Evolutionary conservation across 1,140 invertebrate species (phyloP).

Genomic region (Aphelenchoides besseyi): DNA sequence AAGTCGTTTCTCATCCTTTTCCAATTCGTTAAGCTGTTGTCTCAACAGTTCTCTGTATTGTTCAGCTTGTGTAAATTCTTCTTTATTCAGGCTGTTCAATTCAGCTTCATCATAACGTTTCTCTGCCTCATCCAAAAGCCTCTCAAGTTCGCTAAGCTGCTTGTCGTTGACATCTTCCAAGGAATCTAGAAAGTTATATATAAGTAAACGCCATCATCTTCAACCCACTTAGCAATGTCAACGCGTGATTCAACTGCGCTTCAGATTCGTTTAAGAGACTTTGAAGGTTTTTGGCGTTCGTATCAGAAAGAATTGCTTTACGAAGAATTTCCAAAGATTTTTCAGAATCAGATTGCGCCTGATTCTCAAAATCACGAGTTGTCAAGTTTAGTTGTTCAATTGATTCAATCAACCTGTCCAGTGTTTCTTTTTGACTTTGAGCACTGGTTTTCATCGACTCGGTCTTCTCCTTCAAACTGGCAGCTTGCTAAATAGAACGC

Average conservation of each 20-base stretch:
- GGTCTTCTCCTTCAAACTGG: slow-evolving; percentile 33
- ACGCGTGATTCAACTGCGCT: slow-evolving; percentile 31
- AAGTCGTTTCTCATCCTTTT: slow-evolving; percentile 17
- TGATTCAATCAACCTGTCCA: slow-evolving; percentile 24
- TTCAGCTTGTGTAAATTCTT: not conserved
- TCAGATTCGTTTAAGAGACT: slow-evolving; percentile 38
- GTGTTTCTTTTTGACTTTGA: slow-evolving; percentile 24
- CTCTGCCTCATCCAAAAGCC: slow-evolving; percentile 12
- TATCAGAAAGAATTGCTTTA: slow-evolving; percentile 45
- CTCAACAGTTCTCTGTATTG: not conserved
- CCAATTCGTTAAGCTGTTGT: not conserved
- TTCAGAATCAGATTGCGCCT: slow-evolving; percentile 46
- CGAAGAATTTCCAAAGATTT: slow-evolving; percentile 41
- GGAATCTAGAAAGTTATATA: no score
- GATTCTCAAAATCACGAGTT: slow-evolving; percentile 51
- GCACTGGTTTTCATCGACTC: slow-evolving; percentile 34
- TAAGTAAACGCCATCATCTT: no score
- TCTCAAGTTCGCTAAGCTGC: slow-evolving; percentile 27
- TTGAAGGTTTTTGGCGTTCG: slow-evolving; percentile 42
- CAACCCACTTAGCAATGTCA: slow-evolving; percentile 41
- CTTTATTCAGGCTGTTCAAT: not conserved
- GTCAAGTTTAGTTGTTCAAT: slow-evolving; percentile 35
- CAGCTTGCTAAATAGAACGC: slow-evolving; percentile 34
- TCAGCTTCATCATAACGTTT: not conserved
- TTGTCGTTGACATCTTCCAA: slow-evolving; percentile 5